These are phyloP conservation scores for Microdon myrmicae DNA, from an alignment of 2,888 invertebrate genomes.

Conservation along the genomic window DNA sequence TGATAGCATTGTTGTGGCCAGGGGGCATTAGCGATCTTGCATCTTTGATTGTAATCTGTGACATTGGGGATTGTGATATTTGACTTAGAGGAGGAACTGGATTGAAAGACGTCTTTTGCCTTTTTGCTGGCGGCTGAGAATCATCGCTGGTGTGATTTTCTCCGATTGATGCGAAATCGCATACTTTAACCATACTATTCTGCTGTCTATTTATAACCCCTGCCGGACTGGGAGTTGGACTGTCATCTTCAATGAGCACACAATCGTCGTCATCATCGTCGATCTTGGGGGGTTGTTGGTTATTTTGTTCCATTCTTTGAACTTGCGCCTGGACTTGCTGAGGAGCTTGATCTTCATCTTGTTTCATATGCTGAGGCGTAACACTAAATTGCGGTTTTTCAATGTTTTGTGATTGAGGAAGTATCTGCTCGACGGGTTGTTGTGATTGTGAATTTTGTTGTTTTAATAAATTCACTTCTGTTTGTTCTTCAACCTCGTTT, in stretches of 20 bases:
- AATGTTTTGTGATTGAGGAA: neutral
- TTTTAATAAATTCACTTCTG: slow-evolving; percentile 12
- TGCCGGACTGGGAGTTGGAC: slow-evolving; percentile 54
- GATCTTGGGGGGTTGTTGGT: slow-evolving; percentile 35
- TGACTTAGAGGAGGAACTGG: slow-evolving; percentile 7
- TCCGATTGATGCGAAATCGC: slow-evolving; percentile 61
- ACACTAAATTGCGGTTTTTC: neutral
- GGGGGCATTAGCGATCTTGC: slow-evolving; percentile 62
- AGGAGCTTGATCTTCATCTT: too few species aligned
- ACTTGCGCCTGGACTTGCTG: slow-evolving; percentile 18
- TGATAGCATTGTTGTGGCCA: slow-evolving; percentile 14
- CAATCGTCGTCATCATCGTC: slow-evolving; percentile 69
- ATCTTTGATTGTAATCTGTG: slow-evolving; percentile 65
- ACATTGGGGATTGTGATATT: slow-evolving; percentile 29
- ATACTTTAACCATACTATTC: slow-evolving; percentile 63
- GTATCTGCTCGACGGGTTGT: slow-evolving; percentile 7
- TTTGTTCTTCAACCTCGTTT: slow-evolving; percentile 47
- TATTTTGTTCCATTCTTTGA: slow-evolving; percentile 46
- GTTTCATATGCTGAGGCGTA: slow-evolving; percentile 8
- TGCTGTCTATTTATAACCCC: slow-evolving; percentile 63
- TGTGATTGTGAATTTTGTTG: slow-evolving; percentile 4
- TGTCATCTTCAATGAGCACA: slow-evolving; percentile 70
- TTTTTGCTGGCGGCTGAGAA: slow-evolving; percentile 65
- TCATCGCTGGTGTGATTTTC: slow-evolving; percentile 69
- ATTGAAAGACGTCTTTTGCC: slow-evolving; percentile 54